Evolutionary conservation across 1,140 invertebrate genomes (phyloP), one percentile per base, ranked within the genome.

Genomic region (Drosophila orena): DNA sequence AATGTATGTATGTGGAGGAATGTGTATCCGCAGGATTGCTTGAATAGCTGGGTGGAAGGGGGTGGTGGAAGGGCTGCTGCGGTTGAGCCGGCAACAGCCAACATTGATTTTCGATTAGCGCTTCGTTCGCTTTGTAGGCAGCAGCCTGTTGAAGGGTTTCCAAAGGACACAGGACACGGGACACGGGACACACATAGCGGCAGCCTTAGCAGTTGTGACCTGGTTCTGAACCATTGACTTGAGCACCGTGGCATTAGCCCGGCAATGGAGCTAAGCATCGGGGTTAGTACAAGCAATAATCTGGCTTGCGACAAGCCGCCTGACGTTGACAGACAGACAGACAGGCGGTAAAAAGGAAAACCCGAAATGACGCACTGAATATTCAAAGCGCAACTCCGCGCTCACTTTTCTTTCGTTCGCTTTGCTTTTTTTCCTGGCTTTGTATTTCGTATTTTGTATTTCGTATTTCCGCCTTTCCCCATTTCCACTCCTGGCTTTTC

Each of bases 61-160:
- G 4, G 22, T 4, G 22, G 22, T 3, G 22, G 0, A 24, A 14
- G 35, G 24, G 65, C 60, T 59, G 24, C 43, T 68, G 77, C 46
- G 59, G 57, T 52, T 62, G 79, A 52, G 54, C 40, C 42, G 8
- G 30, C 30, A 30, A 30, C 30, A 49, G 72, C 76, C 76, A 72
- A 79, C 85, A 83, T 84, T 84, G 79, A 84, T 89, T 89, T 89
- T 90, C 80, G 85, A 88, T 84, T 84, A 79, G 75, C 66, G 59
- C 40, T 46, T 55, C 40, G 52, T 53, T 49, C 44, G 43, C 37
- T 73, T 77, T 68, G 38, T 56, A 30, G 54, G 24, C 15, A 50
- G 50, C 44, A 50, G 50, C 44, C 58, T 55, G 58, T 74, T 60
- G 68, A 72, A 83, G 75, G 75, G 80, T 59, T 84, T 79, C 70